Evolutionary conservation across 1,140 invertebrate genomes (phyloP).

Genomic region (Drosophila trapezifrons): DNA sequence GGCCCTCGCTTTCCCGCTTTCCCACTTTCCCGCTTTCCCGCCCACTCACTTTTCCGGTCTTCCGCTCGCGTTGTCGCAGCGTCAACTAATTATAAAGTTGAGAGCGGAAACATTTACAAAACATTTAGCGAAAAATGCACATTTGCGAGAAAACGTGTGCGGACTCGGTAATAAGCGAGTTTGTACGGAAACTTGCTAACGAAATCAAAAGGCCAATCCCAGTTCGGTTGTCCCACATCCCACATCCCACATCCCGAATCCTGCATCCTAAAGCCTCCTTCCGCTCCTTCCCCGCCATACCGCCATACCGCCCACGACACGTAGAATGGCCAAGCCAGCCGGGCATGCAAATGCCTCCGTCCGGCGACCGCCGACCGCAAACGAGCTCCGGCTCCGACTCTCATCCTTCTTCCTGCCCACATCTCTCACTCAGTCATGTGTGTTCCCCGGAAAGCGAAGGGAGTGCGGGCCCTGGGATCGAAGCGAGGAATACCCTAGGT

Average conservation of each 20-base stretch:
- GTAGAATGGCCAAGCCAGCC: conserved; percentile 52
- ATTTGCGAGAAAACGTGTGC: conserved; percentile 80
- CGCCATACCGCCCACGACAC: conserved; percentile 46
- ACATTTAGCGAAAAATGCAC: conserved; percentile 82
- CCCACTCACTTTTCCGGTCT: not conserved
- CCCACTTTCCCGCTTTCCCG: not conserved
- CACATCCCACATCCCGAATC: not conserved
- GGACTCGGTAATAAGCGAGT: conserved; percentile 65
- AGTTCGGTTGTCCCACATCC: conserved; percentile 12
- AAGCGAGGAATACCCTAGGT: not conserved
- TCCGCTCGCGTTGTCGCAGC: conserved; percentile 18
- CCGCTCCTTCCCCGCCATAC: too few species aligned
- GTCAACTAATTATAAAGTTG: conserved; percentile 82
- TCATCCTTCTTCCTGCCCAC: conserved; percentile 1
- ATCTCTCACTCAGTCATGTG: conserved; percentile 12
- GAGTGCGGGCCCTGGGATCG: not conserved
- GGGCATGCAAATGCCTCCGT: conserved; percentile 70
- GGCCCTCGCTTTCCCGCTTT: conserved; percentile 32
- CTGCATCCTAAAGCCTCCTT: not conserved
- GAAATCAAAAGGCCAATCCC: conserved; percentile 60
- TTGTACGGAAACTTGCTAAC: conserved; percentile 43
- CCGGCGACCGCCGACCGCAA: conserved; percentile 51
- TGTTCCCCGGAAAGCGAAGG: not conserved
- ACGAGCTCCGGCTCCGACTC: conserved; percentile 26
- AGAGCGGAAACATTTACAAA: conserved; percentile 83